Evolutionary conservation across 2,888 invertebrate genomes (phyloP), one percentile per base, ranked within the genome.

Genomic region (Volucella bombylans): DNA sequence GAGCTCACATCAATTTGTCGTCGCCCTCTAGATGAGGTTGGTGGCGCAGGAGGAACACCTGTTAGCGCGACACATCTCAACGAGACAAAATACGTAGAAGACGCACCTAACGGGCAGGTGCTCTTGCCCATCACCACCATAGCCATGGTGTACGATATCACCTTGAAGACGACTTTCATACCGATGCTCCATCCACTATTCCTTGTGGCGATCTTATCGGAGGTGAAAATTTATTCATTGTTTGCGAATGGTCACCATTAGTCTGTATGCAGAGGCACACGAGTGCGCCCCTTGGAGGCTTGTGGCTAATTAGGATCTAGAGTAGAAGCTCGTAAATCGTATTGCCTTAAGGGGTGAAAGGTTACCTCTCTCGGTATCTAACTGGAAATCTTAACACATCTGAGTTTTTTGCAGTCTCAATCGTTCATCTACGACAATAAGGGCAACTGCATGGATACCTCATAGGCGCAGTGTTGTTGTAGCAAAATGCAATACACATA

Each of bases 141-240:
- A 31, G 6, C 43, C 41, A 41, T 45, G 39, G 38, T 11, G 54
- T 38, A 54, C 18, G 61, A 15, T 10, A 52, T 57, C 57, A 41
- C 31, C 77, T 12, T 54, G 10, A 47, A 62, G 54, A 68, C 71
- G 39, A 72, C 76, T 62, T 57, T 72, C 62, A 72, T 52, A 69
- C 79, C 55, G 49, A 72, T 72, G 61, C 61, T 62, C 31, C 76
- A 61, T 72, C 80, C 31, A 31, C 31, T 1, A 6, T 31, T 31
- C 80, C 80, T 83, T 69, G 61, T 65, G 79, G 83, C 87, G 88
- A 89, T 88, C 83, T 88, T 88, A 88, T 88, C 88, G 87, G 74
- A 87, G 88, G 88, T 88, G 88, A 88, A 88, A 88, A 89, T 89
- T 89, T 89, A 89, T 88, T 88, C 87, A 87, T 87, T 86, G 86